A percentile compares a stretch with the other conserved stretches of the same genome.
Conservation (phyloP, 2,797 vertebrate genomes). For the Microctenopoma steveboyesi region DNA sequence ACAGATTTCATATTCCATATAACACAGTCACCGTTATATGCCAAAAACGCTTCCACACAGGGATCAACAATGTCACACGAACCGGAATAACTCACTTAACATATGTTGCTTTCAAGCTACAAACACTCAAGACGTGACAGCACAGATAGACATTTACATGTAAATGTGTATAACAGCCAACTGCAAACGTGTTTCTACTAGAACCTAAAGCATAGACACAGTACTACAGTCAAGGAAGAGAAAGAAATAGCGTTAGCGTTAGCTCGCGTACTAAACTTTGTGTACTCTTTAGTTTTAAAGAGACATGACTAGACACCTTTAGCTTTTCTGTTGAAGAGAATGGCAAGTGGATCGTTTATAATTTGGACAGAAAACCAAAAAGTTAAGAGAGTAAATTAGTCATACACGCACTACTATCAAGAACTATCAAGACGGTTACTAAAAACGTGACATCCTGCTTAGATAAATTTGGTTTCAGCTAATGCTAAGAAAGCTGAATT, state of each 20-base stretch:
- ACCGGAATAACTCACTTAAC: not conserved
- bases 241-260: not conserved
- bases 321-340: not conserved
- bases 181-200: too few relatives aligned
- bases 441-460: not conserved
- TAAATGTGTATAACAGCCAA: not conserved
- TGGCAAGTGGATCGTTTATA: not conserved
- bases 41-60: not conserved
- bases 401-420: not conserved
- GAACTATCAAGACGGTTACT: not conserved
- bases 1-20: too few relatives aligned
- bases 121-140: too few relatives aligned
- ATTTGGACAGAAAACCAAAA: not conserved
- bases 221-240: not conserved
- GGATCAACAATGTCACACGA: not conserved
- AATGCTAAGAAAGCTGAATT: conserved; percentile 46
- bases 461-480: conserved; percentile 20
- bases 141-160: too few relatives aligned
- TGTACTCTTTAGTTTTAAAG: not conserved
- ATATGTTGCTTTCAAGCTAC: too few relatives aligned
- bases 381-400: fast-evolving
- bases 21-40: too few relatives aligned
- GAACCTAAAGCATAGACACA: not conserved
- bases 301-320: conserved; percentile 15
- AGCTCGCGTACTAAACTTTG: not conserved